These are phyloP conservation scores for Eilema depressum DNA, from an alignment of 2,888 invertebrate species.

Conservation along the genomic window DNA sequence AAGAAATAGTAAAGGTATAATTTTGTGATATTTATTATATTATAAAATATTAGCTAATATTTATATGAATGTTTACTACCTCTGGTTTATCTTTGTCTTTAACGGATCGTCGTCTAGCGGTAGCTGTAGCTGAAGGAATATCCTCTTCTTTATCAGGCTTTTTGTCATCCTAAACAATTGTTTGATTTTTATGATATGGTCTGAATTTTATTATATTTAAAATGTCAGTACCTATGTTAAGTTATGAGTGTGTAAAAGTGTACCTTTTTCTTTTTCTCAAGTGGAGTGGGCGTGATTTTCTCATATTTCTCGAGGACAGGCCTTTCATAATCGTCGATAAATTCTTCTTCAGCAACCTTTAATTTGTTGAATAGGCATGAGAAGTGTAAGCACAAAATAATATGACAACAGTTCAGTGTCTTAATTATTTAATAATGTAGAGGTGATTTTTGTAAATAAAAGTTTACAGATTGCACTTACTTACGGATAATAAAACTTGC, in stretches of 20 bases:
- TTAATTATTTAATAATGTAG: not conserved
- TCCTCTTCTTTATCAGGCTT: constrained; percentile 70
- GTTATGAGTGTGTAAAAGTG: constrained; percentile 44
- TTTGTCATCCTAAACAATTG: constrained; percentile 68
- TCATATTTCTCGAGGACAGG: constrained; percentile 91
- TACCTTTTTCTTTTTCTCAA: constrained; percentile 85
- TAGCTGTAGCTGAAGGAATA: constrained; percentile 72
- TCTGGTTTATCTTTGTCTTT: constrained; percentile 81
- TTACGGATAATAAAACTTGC: constrained; percentile 15
- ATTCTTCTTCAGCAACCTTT: constrained; percentile 80
- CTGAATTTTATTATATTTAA: not conserved
- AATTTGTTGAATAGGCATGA: constrained; percentile 55
- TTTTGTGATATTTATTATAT: not conserved
- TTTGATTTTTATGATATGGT: not conserved
- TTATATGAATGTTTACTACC: constrained; percentile 56
- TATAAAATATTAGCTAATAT: not conserved
- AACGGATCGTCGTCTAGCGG: constrained; percentile 76
- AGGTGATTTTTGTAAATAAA: not conserved
- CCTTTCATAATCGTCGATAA: constrained; percentile 91
- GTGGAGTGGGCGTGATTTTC: constrained; percentile 84
- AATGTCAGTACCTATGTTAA: not conserved
- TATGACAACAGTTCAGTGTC: not conserved
- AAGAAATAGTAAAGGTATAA: constrained; percentile 36
- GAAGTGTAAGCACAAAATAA: constrained; percentile 24
- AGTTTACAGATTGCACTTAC: not conserved